Conservation (phyloP, 2,797 vertebrate species). For the Chelidonichthys spinosus region DNA sequence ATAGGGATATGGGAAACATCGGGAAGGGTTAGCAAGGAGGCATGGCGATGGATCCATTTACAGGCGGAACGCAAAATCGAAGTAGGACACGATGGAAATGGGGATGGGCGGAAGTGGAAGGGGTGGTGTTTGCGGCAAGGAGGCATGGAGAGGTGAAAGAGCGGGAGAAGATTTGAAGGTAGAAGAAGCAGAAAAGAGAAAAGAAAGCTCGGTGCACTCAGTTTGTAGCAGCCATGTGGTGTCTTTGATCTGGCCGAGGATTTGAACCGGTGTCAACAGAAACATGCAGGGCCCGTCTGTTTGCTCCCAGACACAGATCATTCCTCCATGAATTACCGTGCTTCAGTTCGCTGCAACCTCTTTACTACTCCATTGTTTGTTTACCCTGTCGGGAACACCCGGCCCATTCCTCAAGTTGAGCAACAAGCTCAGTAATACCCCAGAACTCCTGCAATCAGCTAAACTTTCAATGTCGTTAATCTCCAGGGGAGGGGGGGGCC, state of each 20-base stretch:
- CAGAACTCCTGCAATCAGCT: conserved; percentile 61
- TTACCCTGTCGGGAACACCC: conserved; percentile 65
- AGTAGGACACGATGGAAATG: conserved; percentile 41
- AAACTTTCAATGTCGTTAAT: conserved; percentile 53
- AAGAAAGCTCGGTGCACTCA: conserved; percentile 50
- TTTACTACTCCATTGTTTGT: conserved; percentile 70
- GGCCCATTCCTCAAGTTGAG: conserved; percentile 61
- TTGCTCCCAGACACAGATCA: conserved; percentile 71
- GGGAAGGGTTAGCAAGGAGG: conserved; percentile 33
- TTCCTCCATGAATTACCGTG: conserved; percentile 67
- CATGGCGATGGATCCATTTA: conserved; percentile 40
- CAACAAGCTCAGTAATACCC: conserved; percentile 59
- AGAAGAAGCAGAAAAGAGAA: conserved; percentile 53
- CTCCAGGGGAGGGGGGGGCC: conserved; percentile 30
- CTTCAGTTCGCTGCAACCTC: conserved; percentile 51
- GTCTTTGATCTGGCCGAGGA: conserved; percentile 78
- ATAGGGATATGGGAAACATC: conserved; percentile 71
- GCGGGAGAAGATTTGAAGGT: conserved; percentile 45
- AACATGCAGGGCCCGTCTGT: conserved; percentile 66
- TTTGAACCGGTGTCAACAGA: conserved; percentile 75
- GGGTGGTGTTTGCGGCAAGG: conserved; percentile 43
- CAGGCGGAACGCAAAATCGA: conserved; percentile 38
- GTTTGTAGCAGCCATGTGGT: conserved; percentile 70
- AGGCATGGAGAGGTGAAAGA: conserved; percentile 52
- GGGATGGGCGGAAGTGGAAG: conserved; percentile 31